Percentiles rank a stretch among this genome's conserved stretches.
phyloP scores from a whole-genome alignment of 2,888 invertebrate species.

The Pammene aurita region DNA sequence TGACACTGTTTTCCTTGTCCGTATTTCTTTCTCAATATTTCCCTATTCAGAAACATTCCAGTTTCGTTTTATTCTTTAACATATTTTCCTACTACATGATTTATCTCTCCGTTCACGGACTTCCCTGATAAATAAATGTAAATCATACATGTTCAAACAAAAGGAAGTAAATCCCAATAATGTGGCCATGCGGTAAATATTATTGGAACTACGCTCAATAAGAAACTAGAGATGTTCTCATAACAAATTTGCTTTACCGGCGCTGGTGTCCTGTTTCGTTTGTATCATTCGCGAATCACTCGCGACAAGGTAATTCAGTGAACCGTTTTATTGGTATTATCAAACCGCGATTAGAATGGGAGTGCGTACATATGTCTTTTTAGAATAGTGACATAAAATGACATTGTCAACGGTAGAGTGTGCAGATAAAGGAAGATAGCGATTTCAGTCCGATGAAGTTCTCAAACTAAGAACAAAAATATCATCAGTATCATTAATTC shows the following conservation, averaged over 20 bases:
- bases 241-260: conserved; percentile 19
- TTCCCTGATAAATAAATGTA: conserved; percentile 1
- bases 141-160: conserved; percentile 9
- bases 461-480: no score
- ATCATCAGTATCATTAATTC: no score
- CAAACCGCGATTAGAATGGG: no score
- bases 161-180: conserved; percentile 29
- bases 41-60: neutral
- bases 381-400: no score
- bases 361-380: no score
- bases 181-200: conserved; percentile 47
- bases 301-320: conserved; percentile 2
- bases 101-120: neutral
- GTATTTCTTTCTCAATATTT: neutral
- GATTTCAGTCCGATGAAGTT: no score
- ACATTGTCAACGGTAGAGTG: no score
- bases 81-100: conserved; percentile 2
- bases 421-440: no score
- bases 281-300: conserved; percentile 1
- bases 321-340: no score
- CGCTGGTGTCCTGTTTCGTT: conserved; percentile 18
- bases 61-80: neutral
- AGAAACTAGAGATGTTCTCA: conserved; percentile 58
- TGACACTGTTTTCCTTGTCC: conserved; percentile 1
- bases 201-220: conserved; percentile 53